Conservation (phyloP, 2,113 vertebrate genomes). For the Promerops cafer region DNA sequence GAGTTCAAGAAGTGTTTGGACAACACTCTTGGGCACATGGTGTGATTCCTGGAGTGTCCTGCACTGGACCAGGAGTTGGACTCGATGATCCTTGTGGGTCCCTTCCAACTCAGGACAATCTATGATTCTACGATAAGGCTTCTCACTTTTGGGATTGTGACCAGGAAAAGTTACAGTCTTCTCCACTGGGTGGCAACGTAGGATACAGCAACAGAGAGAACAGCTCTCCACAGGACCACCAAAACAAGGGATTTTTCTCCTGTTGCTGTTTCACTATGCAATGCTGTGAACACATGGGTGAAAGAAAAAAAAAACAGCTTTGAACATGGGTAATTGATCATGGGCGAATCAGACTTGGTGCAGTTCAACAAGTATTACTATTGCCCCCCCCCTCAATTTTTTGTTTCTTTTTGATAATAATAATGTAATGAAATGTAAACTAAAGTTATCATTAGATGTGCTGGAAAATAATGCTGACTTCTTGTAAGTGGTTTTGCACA, state of each 20-base stretch:
- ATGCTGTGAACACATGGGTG: neutral
- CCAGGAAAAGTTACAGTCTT: neutral
- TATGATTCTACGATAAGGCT: neutral
- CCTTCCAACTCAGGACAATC: neutral
- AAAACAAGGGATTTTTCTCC: neutral
- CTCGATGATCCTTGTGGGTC: neutral
- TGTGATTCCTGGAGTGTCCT: neutral
- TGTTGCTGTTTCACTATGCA: neutral
- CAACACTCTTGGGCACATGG: neutral
- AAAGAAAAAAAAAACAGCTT: neutral
- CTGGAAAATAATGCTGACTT: neutral
- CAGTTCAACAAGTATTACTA: neutral
- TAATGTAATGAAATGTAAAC: neutral
- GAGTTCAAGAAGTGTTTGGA: neutral
- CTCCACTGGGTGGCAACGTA: conserved; percentile 72
- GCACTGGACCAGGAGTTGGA: neutral
- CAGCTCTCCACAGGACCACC: neutral
- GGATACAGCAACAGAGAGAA: conserved; percentile 13
- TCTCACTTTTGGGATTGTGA: neutral
- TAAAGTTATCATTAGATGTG: neutral
- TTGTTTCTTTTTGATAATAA: neutral
- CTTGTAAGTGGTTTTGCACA: neutral
- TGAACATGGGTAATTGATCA: neutral
- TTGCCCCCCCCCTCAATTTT: neutral
- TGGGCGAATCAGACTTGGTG: neutral